Base-by-base conservation (phyloP, 2,113 vertebrate genomes). In the Acanthochromis polyacanthus region DNA sequence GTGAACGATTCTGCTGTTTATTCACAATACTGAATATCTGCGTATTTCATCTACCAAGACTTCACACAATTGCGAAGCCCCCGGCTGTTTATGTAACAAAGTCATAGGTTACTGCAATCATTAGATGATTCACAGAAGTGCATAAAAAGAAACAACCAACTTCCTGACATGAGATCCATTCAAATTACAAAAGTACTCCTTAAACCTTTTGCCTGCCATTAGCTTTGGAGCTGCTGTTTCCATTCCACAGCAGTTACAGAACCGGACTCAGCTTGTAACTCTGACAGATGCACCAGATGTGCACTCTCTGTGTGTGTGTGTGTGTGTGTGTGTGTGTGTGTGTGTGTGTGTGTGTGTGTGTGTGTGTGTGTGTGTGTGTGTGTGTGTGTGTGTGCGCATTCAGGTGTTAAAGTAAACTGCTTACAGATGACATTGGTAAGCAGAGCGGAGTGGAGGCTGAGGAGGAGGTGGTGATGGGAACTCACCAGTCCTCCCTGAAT, bases 341-440 rank as follows among this genome's bases (percentile, higher is more conserved):
- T 40, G 61, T 55, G 55, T 46, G 57, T 50, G 52, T 71, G 43
- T 67, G 55, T 67, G 66, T 30, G 30, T 62, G 64, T 40, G 55
- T 55, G 64, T 64, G 11, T 58, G 43, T 50, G 45, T 62, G 51
- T 40, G 61, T 55, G 55, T 46, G 57, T 50, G 52, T 71, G 43
- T 67, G 55, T 67, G 66, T 30, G 30, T 62, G 64, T 40, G 55
- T 55, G 64, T 64, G 11, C 25, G 3, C 25, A 3, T 45, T 48
- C 46, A 72, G 73, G 76, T 78, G 65, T 71, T 78, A 40, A 52
- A 48, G 56, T 67, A 74, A 82, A 85, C 55, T 74, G 59, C 60
- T 77, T 22, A 55, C 79, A 85, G 68, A 77, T 82, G 79, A 46
- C 52, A 17, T 2, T 63, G 19, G 23, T 46, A 11, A 38, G 55